Evolutionary conservation across 2,888 invertebrate species (phyloP).

Genomic region (Anthoptus insignis): DNA sequence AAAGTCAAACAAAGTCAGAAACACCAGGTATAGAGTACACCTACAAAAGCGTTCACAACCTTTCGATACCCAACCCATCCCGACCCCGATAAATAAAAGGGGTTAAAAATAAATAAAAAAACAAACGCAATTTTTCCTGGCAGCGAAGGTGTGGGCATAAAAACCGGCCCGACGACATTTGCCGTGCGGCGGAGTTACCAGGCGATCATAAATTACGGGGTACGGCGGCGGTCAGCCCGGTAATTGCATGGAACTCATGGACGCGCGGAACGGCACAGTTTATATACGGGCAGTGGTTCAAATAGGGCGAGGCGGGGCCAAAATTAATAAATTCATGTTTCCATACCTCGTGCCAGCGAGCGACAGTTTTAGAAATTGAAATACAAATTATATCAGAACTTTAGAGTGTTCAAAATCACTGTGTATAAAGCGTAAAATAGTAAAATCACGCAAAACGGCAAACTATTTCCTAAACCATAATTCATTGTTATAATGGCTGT

Average conservation of each 20-base stretch:
- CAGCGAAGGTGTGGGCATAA: constrained; percentile 41
- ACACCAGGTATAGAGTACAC: too few relatives aligned
- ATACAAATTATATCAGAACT: too few relatives aligned
- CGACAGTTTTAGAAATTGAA: background rate
- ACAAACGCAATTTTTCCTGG: constrained; percentile 26
- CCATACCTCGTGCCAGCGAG: background rate
- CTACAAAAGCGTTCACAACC: background rate
- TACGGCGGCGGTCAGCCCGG: constrained; percentile 52
- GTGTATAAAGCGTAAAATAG: too few relatives aligned
- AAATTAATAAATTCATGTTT: background rate
- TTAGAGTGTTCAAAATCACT: too few relatives aligned
- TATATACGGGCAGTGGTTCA: constrained; percentile 27
- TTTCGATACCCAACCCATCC: constrained; percentile 6
- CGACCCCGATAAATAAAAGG: constrained; percentile 34
- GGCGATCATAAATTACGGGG: constrained; percentile 73
- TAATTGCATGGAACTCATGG: constrained; percentile 56
- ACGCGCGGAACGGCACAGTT: constrained; percentile 55
- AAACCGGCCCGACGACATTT: constrained; percentile 48
- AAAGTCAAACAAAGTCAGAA: too few relatives aligned
- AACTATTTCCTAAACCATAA: too few relatives aligned
- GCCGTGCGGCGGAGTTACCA: constrained; percentile 64
- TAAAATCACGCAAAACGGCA: too few relatives aligned
- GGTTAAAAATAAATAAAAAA: constrained; percentile 37
- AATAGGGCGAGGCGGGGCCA: constrained; percentile 19
- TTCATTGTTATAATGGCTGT: too few relatives aligned